These are phyloP conservation scores for Merodon equestris DNA, from an alignment of 2,888 invertebrate species.

Conservation along the genomic window DNA sequence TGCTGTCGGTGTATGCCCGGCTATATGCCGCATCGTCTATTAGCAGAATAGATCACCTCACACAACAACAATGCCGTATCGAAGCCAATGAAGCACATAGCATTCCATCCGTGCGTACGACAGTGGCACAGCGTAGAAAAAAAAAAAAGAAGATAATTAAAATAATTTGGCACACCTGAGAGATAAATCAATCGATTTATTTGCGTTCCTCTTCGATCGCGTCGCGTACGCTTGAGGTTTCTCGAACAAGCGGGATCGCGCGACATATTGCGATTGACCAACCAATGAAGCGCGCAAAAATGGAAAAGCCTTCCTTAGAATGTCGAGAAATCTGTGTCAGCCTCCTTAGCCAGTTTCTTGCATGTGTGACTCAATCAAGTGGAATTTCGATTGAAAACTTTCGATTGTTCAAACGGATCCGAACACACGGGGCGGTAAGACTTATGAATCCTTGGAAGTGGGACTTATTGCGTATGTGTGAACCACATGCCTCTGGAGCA, in stretches of 20 bases:
- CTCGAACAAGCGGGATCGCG: slow-evolving; percentile 15
- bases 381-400: slow-evolving; percentile 65
- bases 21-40: not conserved
- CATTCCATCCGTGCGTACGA: slow-evolving; percentile 14
- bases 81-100: slow-evolving; percentile 19
- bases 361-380: slow-evolving; percentile 54
- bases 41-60: slow-evolving; percentile 36
- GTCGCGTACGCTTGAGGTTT: slow-evolving; percentile 50
- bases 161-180: slow-evolving; percentile 68
- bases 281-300: slow-evolving; percentile 1
- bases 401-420: not conserved
- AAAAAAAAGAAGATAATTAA: slow-evolving; percentile 54
- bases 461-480: too few species aligned
- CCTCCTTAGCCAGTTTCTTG: slow-evolving; percentile 11
- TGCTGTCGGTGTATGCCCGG: too few species aligned
- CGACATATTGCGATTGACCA: not conserved
- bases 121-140: slow-evolving; percentile 22
- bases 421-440: too few species aligned
- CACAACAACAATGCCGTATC: slow-evolving; percentile 30
- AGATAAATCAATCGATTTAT: slow-evolving; percentile 66
- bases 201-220: slow-evolving; percentile 44
- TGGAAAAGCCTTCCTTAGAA: slow-evolving; percentile 48
- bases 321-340: slow-evolving; percentile 59
- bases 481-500: too few species aligned
- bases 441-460: too few species aligned